Evolutionary conservation across 2,888 invertebrate species (phyloP), one percentile per base, ranked within the genome.

Genomic region (Platycnemis pennipes): DNA sequence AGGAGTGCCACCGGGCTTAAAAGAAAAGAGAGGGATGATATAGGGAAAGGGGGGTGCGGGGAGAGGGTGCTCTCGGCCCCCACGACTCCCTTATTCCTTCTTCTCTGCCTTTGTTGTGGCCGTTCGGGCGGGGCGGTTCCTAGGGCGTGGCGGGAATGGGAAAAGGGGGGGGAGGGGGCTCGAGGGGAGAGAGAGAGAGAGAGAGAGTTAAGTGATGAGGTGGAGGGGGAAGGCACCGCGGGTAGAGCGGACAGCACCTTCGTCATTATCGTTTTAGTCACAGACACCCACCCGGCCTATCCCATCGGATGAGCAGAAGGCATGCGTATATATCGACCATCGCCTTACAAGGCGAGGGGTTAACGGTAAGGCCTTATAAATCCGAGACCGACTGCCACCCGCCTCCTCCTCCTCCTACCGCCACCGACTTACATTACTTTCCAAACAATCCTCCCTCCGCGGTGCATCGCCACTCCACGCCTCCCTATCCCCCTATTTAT

Each of bases 231-330:
- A 22, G 56, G 44, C 22, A 5, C 31, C 88, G 42, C 42, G 42
- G 91, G 56, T 42, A 26, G n/a, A 63, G 49, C 91, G 56, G 91
- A 63, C 63, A 53, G 91, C 91, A 63, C 37, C 91, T 63, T 91
- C 63, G 91, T 91, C 63, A 91, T 91, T 91, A 69, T 91, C 91
- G 91, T 91, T 91, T 91, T 91, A 91, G 91, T 91, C 91, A 91
- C 91, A 91, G 69, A 13, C 63, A 91, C 91, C 91, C 91, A 63
- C 63, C 91, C 77, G 77, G 37, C 87, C 91, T 45, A 69, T 42
- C 91, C 63, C 63, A 91, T 69, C 91, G 91, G 42, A 91, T 91
- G 63, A 44, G 91, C 63, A 44, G 91, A 42, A 56, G 89, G 89
- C 89, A 42, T 89, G 89, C 56, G 56, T 89, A 31, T 63, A 56